Base-by-base conservation (phyloP, 1,140 invertebrate species). In the Harlomillsia oculata region DNA sequence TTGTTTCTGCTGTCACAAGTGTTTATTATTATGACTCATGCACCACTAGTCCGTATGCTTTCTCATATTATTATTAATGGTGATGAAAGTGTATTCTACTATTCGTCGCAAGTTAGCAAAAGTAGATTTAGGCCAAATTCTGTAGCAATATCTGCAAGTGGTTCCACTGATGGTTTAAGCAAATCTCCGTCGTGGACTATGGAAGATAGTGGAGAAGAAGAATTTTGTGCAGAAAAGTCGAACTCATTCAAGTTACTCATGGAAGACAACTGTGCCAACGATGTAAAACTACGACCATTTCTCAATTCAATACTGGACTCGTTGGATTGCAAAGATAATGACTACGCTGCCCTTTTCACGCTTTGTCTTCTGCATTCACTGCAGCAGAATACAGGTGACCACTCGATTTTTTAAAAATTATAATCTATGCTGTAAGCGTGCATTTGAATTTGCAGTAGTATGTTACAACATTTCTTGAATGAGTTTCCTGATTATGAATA, bases 1-100 rank as follows among this genome's bases (percentile, higher is more conserved):
- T 74, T 97, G 40, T 97, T 93, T 75, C 73, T 97, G 36, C 72
- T 97, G 36, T 95, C 92, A 4, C 87, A 97, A 82, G 89, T 97
- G n/a, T 97, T 96, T 74, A 75, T 97, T 28, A 96, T 97, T 56
- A 82, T 96, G 51, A 85, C 84, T 1, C 87, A 96, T 69, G 78
- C 80, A 8, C 89, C 91, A 2, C 76, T 97, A 48, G 88, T 97
- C 9, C 83, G 87, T 67, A 82, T 85, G 1, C 69, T 97, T 53
- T 89, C 90, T 26, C 84, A 87, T 74, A 87, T 94, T 29, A 86
- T 97, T 65, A 72, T 97, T 1, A 83, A 87, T 68, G 85, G 82
- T 2, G 56, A 59, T 44, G 69, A 63, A 53, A 20, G 32, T 41
- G 49, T 63, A 8, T 62, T 62, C 36, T n/a, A 49, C n/a, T 40